A percentile compares a stretch with the other conserved stretches of the same genome.
Conservation (phyloP, 2,888 invertebrate genomes). For the Anodontia alba region DNA sequence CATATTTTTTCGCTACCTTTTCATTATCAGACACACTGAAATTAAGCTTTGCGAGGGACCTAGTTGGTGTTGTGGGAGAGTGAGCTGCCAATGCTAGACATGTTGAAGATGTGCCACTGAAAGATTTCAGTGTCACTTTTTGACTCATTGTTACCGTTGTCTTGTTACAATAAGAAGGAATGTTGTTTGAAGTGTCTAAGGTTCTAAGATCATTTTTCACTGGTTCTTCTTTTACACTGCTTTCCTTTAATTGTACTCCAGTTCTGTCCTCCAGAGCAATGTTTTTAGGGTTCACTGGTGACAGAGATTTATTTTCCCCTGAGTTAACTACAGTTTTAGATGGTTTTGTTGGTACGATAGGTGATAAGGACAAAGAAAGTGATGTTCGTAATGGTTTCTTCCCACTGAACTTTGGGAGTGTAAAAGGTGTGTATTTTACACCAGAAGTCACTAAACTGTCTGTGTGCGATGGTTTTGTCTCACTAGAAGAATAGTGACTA, state of each 20-base stretch:
- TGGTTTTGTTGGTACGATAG: conserved; percentile 25
- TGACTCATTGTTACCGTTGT: conserved; percentile 49
- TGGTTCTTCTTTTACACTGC: neutral
- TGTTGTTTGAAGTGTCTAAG: neutral
- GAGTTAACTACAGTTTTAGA: conserved; percentile 22
- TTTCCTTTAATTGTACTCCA: neutral
- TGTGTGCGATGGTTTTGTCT: neutral
- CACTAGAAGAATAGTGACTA: neutral
- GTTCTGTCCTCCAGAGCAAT: neutral
- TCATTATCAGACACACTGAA: conserved; percentile 46
- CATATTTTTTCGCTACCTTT: neutral
- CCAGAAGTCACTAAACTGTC: neutral
- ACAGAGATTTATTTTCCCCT: conserved; percentile 25
- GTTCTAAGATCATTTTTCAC: neutral
- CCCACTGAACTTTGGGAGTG: conserved; percentile 37
- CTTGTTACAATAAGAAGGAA: neutral
- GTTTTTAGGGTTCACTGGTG: neutral
- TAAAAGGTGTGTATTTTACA: neutral
- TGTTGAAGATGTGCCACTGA: conserved; percentile 52
- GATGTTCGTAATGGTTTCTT: conserved; percentile 52
- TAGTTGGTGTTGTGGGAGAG: conserved; percentile 51
- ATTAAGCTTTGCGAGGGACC: conserved; percentile 51
- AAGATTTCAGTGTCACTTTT: conserved; percentile 58
- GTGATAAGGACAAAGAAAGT: conserved; percentile 52
- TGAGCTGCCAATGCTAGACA: conserved; percentile 43